Conservation (phyloP, 1,140 invertebrate genomes). For the Sinella curviseta region DNA sequence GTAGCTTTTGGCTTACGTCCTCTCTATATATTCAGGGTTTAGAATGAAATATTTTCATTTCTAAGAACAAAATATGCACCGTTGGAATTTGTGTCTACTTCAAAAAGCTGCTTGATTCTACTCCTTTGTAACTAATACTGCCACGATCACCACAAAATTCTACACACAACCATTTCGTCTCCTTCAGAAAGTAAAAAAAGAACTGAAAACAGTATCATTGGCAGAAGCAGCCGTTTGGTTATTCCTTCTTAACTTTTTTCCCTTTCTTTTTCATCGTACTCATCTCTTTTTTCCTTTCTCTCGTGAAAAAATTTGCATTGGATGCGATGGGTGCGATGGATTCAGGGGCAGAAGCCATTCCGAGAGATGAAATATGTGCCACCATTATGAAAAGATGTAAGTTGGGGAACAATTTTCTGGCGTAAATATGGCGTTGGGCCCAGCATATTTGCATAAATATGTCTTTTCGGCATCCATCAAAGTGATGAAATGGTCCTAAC, state of each 20-base stretch:
- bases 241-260: background rate
- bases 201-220: background rate
- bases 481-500: slow-evolving; percentile 49
- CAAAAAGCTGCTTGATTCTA: slow-evolving; percentile 7
- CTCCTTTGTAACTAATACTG: slow-evolving; percentile 2
- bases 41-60: too few relatives aligned
- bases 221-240: slow-evolving; percentile 18
- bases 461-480: slow-evolving; percentile 49
- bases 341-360: slow-evolving; percentile 37
- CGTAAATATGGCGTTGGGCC: slow-evolving; percentile 47
- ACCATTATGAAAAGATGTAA: slow-evolving; percentile 47
- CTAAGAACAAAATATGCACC: background rate
- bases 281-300: background rate
- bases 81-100: background rate
- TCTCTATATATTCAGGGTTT: too few relatives aligned
- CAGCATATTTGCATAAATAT: slow-evolving; percentile 50
- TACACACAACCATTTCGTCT: background rate
- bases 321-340: slow-evolving; percentile 45
- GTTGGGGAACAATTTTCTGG: slow-evolving; percentile 47
- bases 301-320: slow-evolving; percentile 47
- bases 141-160: background rate
- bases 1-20: too few relatives aligned
- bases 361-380: slow-evolving; percentile 48
- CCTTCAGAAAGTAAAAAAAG: background rate
- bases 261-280: background rate